Evolutionary conservation across 2,888 invertebrate genomes (phyloP), one percentile per base, ranked within the genome.

Genomic region (Strigamia transsilvanica): DNA sequence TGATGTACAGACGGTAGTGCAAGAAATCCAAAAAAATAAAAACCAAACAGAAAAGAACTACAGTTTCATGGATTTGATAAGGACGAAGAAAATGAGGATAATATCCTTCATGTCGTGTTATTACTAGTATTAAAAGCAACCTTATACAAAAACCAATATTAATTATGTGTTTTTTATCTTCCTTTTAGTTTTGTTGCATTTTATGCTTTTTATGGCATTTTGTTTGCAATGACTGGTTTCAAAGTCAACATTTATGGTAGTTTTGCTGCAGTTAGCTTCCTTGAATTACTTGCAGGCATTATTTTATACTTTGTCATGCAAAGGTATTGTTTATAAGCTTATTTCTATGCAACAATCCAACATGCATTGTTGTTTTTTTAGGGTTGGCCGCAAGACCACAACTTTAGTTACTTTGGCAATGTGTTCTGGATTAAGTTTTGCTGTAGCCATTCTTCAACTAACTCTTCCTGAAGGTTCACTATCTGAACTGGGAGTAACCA

Each of bases 101-200:
- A 79, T 79, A 4, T 42, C 79, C 9, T 15, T 38, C 13, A 21
- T 79, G 3, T 79, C 41, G 13, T 42, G 38, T 21, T 79, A 79
- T 38, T 42, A 42, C 18, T 79, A 79, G 79, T 79, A 79, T 7
- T 2, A 21, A 34, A 15, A 79, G 2, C 38, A 79, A 34, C 6
- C 2, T 10, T 41, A 79, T 21, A 12, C 12, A 41, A 6, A 38
- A 38, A 15, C 21, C 38, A 38, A 38, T 38, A 5, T 6, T 38
- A 38, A 38, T 34, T 34, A 15, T 27, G 27, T 27, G 27, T 27
- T 27, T 32, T 9, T 1, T 23, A 73, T 73, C 23, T 79, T 21
- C 21, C 27, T 27, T 38, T 34, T 6, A 80, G 80, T 80, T 80
- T 80, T 80, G 51, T 27, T 13, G 80, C 80, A 15, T 23, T 80